These are phyloP conservation scores for Biston stratarius DNA, from an alignment of 2,888 invertebrate genomes.

Conservation along the genomic window DNA sequence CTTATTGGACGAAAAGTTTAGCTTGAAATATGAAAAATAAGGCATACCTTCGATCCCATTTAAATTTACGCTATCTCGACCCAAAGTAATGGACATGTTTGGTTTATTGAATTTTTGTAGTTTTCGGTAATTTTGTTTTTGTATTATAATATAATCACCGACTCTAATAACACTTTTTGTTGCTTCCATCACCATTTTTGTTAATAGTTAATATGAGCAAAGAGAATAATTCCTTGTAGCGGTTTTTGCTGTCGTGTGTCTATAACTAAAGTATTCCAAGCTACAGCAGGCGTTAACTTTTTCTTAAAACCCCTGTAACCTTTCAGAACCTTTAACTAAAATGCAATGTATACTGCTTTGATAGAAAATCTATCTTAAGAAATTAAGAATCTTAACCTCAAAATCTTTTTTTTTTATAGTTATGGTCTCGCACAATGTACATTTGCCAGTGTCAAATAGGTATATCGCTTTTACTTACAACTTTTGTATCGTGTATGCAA, in stretches of 20 bases:
- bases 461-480: too few relatives aligned
- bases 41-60: constrained; percentile 88
- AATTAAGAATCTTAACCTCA: too few relatives aligned
- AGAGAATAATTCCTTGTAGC: not conserved
- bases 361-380: too few relatives aligned
- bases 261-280: not conserved
- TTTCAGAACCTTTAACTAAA: too few relatives aligned
- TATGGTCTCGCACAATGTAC: too few relatives aligned
- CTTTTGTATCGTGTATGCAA: too few relatives aligned
- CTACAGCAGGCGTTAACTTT: not conserved
- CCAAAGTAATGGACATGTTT: constrained; percentile 88
- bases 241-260: not conserved
- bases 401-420: too few relatives aligned
- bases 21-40: constrained; percentile 92
- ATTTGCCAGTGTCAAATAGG: too few relatives aligned
- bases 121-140: constrained; percentile 92
- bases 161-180: constrained; percentile 78
- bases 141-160: constrained; percentile 91
- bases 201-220: not conserved
- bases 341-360: too few relatives aligned
- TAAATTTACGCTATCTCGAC: constrained; percentile 90
- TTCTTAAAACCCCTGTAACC: too few relatives aligned
- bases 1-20: constrained; percentile 87
- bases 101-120: constrained; percentile 90
- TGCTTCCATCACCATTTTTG: constrained; percentile 18